Percentiles rank a stretch among this genome's conserved stretches.
These are phyloP conservation scores for Spheniscus humboldti DNA, from an alignment of 2,797 vertebrate species.

Conservation along the genomic window DNA sequence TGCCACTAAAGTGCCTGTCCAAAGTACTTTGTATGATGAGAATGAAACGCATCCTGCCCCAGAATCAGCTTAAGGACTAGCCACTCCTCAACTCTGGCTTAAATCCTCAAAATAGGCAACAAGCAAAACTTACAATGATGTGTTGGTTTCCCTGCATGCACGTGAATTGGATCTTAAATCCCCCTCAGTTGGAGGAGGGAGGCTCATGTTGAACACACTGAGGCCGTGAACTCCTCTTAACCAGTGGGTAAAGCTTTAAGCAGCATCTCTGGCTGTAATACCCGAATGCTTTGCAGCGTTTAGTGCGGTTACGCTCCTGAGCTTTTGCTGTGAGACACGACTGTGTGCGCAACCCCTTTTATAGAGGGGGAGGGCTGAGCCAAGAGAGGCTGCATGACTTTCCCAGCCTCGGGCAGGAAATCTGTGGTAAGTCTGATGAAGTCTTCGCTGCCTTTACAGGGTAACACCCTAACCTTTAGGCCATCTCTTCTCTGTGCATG, in stretches of 20 bases:
- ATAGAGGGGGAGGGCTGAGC: background rate
- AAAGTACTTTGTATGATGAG: background rate
- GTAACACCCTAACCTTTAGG: background rate
- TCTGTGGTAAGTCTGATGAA: background rate
- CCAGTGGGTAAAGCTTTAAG: background rate
- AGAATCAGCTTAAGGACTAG: background rate
- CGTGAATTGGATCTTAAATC: background rate
- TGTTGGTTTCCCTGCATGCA: background rate
- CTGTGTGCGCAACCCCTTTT: background rate
- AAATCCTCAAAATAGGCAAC: background rate
- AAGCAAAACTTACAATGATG: background rate
- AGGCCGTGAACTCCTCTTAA: background rate
- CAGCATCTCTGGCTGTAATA: background rate
- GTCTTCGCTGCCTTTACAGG: background rate
- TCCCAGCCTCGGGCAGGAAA: background rate
- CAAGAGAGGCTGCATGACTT: background rate
- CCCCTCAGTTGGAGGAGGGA: background rate
- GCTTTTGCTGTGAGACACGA: background rate
- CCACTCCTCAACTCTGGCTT: background rate
- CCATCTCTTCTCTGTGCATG: background rate
- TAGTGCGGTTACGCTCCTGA: background rate
- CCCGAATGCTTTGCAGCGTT: rapidly evolving
- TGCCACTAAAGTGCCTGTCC: background rate
- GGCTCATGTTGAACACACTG: background rate
- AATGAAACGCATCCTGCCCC: background rate